These are phyloP conservation scores for Melanocharis versteri DNA, from an alignment of 2,113 vertebrate species.

Conservation along the genomic window DNA sequence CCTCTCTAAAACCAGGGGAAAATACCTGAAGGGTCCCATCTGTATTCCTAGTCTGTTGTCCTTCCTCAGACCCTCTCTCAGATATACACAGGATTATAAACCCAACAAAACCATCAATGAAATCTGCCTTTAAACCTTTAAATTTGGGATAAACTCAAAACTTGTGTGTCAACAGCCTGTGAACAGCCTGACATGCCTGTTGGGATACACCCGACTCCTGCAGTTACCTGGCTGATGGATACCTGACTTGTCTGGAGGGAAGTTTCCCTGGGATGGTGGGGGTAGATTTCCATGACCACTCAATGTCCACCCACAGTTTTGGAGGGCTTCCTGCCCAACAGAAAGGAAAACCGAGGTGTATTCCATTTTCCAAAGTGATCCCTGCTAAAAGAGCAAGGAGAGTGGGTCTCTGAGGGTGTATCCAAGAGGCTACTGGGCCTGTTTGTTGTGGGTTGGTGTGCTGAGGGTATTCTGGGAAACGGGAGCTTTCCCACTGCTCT, in stretches of 20 bases:
- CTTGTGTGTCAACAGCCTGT: background rate
- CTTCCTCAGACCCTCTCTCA: background rate
- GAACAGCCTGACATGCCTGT: background rate
- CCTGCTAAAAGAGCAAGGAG: background rate
- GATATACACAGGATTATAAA: background rate
- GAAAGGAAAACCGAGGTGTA: background rate
- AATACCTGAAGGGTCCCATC: background rate
- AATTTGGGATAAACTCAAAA: background rate
- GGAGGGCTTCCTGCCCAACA: background rate
- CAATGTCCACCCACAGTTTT: background rate
- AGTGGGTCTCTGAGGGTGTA: background rate
- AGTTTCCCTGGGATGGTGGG: background rate
- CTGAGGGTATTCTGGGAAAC: background rate
- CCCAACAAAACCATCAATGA: background rate
- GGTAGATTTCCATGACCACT: background rate
- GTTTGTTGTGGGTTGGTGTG: background rate
- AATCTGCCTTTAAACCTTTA: background rate
- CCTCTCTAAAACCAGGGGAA: background rate
- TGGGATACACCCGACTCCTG: background rate
- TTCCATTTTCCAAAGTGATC: background rate
- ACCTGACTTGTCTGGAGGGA: rapidly evolving
- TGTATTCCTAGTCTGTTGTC: background rate
- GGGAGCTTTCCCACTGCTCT: background rate
- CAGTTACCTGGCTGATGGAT: background rate
- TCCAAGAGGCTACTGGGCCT: background rate